Percentiles rank a stretch among this genome's conserved stretches.
These are phyloP conservation scores for Falco concolor DNA, from an alignment of 2,797 vertebrate genomes.

Conservation along the genomic window DNA sequence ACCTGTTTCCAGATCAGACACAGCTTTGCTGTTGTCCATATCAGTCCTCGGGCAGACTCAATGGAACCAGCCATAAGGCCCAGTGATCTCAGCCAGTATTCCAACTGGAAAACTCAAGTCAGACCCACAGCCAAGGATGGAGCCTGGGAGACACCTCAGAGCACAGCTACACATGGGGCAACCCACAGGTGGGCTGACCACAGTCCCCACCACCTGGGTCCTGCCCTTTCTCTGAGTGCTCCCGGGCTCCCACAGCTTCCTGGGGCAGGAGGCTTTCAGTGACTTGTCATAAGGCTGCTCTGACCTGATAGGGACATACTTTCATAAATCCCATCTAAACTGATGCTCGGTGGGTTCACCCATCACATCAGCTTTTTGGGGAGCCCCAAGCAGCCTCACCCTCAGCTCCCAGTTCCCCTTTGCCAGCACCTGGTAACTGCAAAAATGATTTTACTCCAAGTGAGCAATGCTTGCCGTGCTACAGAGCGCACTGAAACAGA, in stretches of 20 bases:
- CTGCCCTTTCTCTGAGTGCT: not conserved
- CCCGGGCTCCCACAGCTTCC: not conserved
- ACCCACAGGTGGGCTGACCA: rapidly evolving
- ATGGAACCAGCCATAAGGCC: not conserved
- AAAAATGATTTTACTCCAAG: not conserved
- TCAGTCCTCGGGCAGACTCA: not conserved
- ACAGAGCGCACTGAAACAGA: not conserved
- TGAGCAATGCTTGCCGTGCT: not conserved
- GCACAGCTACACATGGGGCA: not conserved
- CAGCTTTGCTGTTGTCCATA: not conserved
- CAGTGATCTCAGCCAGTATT: not conserved
- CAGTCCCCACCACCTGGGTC: rapidly evolving
- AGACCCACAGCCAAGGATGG: not conserved
- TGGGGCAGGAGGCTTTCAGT: not conserved
- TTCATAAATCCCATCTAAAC: not conserved
- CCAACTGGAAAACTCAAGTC: not conserved
- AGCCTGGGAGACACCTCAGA: not conserved
- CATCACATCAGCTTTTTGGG: not conserved
- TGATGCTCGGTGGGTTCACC: not conserved
- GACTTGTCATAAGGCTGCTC: not conserved
- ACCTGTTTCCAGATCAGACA: not conserved
- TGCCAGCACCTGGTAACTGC: not conserved
- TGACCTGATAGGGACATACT: not conserved
- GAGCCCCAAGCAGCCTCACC: not conserved
- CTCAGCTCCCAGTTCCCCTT: not conserved